A percentile compares a stretch with the other conserved stretches of the same genome.
Conservation (phyloP, 2,797 vertebrate species). For the Setipinna tenuifilis region DNA sequence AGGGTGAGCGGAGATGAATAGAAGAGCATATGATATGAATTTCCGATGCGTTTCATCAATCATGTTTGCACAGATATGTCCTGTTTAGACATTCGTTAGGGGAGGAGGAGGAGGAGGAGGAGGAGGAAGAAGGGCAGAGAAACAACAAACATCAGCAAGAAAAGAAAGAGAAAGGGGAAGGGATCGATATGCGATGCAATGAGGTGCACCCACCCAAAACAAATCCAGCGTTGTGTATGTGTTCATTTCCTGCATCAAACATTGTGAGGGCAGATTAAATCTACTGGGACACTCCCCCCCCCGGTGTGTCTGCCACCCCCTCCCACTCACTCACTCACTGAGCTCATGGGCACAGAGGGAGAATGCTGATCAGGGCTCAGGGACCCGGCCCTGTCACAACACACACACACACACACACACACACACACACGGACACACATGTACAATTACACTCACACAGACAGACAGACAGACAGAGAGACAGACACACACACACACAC, state of each 20-base stretch:
- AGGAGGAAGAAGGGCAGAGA: neutral
- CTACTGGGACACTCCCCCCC: constrained; percentile 23
- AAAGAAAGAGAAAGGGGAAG: constrained; percentile 43
- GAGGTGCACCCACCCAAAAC: constrained; percentile 30
- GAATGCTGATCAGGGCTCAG: neutral
- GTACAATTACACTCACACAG: constrained; percentile 28
- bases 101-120: constrained; percentile 28
- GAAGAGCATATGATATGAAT: constrained; percentile 5
- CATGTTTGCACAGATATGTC: constrained; percentile 33
- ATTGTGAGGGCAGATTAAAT: constrained; percentile 46
- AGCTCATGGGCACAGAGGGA: neutral
- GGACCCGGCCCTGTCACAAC: neutral
- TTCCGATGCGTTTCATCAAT: constrained; percentile 38
- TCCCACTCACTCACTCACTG: neutral
- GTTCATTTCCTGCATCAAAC: constrained; percentile 46
- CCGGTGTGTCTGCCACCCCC: neutral
- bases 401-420: neutral
- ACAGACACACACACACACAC: constrained; percentile 28
- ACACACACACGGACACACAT: constrained; percentile 7
- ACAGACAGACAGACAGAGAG: neutral
- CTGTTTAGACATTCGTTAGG: constrained; percentile 18
- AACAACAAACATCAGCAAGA: neutral
- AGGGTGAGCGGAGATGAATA: constrained; percentile 39
- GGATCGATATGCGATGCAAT: constrained; percentile 9
- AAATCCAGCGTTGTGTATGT: constrained; percentile 40